Evolutionary conservation across 2,797 vertebrate genomes (phyloP).

Genomic region (Fratercula arctica): DNA sequence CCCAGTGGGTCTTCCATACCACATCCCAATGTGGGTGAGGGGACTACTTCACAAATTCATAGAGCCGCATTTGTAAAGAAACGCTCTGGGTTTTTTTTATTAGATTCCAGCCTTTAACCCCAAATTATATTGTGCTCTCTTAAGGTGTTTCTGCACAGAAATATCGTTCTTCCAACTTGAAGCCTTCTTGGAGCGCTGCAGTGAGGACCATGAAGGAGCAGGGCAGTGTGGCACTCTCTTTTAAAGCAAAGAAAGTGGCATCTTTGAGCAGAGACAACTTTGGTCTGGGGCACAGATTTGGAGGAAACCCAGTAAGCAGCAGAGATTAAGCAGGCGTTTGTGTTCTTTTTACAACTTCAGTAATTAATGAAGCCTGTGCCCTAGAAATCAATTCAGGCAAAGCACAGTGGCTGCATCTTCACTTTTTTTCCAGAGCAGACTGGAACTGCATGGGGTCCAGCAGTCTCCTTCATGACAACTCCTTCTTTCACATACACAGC

Average conservation of each 20-base stretch:
- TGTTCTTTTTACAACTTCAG: not conserved
- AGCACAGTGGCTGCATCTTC: not conserved
- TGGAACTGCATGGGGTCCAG: not conserved
- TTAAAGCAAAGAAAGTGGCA: not conserved
- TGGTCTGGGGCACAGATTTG: not conserved
- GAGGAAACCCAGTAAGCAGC: not conserved
- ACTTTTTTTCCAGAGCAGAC: not conserved
- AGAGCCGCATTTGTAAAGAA: not conserved
- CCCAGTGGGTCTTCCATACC: not conserved
- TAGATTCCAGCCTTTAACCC: not conserved
- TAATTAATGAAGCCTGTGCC: not conserved
- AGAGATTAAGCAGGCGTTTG: not conserved
- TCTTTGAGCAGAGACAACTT: not conserved
- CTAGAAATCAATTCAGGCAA: not conserved
- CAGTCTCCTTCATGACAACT: not conserved
- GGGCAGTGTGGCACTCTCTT: not conserved
- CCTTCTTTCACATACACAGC: conserved; percentile 18
- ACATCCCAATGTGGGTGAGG: not conserved
- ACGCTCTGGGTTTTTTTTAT: not conserved
- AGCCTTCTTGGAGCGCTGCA: not conserved
- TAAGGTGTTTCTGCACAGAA: not conserved
- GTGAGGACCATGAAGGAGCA: not conserved
- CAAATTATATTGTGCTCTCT: not conserved
- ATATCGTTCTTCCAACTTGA: not conserved
- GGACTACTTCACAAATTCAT: not conserved